Evolutionary conservation across 2,797 vertebrate species (phyloP), one percentile per base, ranked within the genome.

Genomic region (Sebastes ruberrimus): DNA sequence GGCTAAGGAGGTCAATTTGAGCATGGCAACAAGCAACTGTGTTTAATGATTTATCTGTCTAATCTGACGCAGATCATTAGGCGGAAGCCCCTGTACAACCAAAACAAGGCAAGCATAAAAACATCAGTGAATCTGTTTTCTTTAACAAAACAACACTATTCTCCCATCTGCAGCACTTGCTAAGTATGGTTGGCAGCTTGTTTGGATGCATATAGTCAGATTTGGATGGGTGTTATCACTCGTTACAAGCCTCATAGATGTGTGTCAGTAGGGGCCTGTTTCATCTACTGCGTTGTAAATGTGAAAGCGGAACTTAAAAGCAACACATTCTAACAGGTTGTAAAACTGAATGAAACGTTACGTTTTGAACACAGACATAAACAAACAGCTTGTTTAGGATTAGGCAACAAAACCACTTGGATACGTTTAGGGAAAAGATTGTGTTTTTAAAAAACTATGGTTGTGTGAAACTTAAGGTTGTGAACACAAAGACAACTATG

Each of bases 11-110:
- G 92, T 93, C 92, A 91, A 85, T 93, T 88, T 90, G 74, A 92
- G 61, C 69, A 87, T 81, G 81, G 89, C 82, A 91, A 88, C 83
- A 87, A 89, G 82, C 83, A 68, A 83, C 80, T 86, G 86, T 83
- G 77, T 92, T 86, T 89, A 91, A 94, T 93, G 90, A 94, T 95
- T 94, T 91, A 94, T 93, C 86, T 82, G 75, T 81, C 89, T 94
- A 91, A 93, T 91, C 89, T 87, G 88, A 91, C 60, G 84, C 88
- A 92, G 82, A 91, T 88, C 88, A 92, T 93, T 93, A 93, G 77
- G 84, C 87, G n/a, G 77, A 72, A 59, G 71, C 55, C 82, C 62
- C 74, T 52, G 81, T 82, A 84, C 78, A 85, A 82, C 87, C 60
- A 72, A 88, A 90, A 85, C 86, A 87, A 90, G 77, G 88, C 88